Evolutionary conservation across 2,888 invertebrate species (phyloP), one percentile per base, ranked within the genome.

Genomic region (Hypomecis atomaria): DNA sequence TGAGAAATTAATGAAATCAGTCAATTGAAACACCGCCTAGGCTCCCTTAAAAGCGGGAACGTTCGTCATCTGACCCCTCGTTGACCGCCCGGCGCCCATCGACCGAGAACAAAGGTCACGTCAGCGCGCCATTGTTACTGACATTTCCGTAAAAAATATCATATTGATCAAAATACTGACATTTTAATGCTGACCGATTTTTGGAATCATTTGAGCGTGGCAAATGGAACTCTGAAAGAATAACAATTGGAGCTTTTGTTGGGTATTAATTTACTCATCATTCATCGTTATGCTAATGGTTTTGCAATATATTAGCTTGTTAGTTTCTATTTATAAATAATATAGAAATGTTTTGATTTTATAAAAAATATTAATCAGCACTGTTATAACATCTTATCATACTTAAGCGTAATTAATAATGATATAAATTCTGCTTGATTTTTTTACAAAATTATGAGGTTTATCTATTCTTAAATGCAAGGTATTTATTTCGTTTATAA

Each of bases 71-170:
- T 59, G 64, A 65, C 62, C 69, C 38, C 56, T 58, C 49, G 60
- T 59, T 65, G 69, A 64, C 69, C 69, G 65, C 65, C 54, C 53
- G 42, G 40, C 58, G 50, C 50, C 47, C 64, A 59, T 53, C 59
- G 62, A 59, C 62, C 62, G 13, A 11, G 62, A 50, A 42, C 58
- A 61, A 68, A 70, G 70, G 68, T 68, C 55, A 66, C 44, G 44
- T 56, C 47, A 47, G 40, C 62, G 13, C 47, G 62, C 61, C 57
- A 65, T 53, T 65, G 66, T 65, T 49, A 48, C 49, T 69, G 66
- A 62, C 66, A 69, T 69, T 71, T 67, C 11, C 44, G 62, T 53
- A 59, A 66, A 65, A 67, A 64, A 58, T 45, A 52, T 57, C 44
- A 54, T 59, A 58, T 60, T 54, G 36, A 50, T 53, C 53, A 40